Base-by-base conservation (phyloP, 2,888 invertebrate species). In the Odontocerum albicorne region DNA sequence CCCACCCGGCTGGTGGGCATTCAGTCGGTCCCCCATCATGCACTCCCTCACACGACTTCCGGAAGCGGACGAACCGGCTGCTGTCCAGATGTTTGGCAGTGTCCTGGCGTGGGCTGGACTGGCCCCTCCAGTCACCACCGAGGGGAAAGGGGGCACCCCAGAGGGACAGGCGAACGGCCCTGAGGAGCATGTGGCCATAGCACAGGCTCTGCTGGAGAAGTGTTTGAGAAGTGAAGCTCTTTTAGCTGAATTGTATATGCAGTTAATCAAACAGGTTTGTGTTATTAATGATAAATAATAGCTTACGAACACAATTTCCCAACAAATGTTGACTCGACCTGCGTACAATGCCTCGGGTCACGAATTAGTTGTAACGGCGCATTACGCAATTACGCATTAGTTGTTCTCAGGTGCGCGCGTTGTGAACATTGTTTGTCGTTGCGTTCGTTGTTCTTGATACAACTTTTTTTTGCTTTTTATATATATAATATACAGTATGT, bases 61-160 rank as follows among this genome's bases (percentile, higher is more conserved):
- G 46, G 94, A 95, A 71, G 85, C 87, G 1, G 93, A 94, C 64
- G 90, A 96, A 67, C 90, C 91, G 63, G 81, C 89, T 10, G 90
- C 93, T 67, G 73, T 93, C 64, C 90, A 90, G 72, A 90, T 95
- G 66, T 96, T 95, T 70, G 90, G 92, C 72, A 81, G 87, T 36
- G 90, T 96, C 67, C 81, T 96, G 64, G 90, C 92, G 16, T 96
- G 94, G 72, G 90, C 93, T 3, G 93, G 94, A 0, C 74, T 94
- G 3, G 87, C 85, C 50, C 72, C 71, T 17, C 67, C 67, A 61
- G 71, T 70, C 12, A 67, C 67, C 61, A 73, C 69, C 12, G 72
- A 64, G 40, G 75, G 69, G 67, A 67, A 77, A 49, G 72, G 73
- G 19, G 75, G 72, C 66, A 75, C 67, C 61, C 73, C 74, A 17